Conservation (phyloP, 2,113 vertebrate genomes). For the human region DNA sequence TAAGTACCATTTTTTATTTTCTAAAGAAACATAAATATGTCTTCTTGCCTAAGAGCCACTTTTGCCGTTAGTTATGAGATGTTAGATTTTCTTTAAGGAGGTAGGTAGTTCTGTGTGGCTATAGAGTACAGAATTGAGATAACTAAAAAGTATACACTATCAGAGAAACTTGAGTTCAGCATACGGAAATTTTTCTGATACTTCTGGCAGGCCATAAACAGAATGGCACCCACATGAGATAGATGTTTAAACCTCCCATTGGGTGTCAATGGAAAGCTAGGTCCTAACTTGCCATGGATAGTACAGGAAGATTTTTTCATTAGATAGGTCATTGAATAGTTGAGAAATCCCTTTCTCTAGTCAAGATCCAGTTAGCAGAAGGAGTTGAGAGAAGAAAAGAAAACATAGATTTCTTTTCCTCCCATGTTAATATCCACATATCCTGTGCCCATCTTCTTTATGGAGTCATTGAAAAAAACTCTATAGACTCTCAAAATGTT, state of each 20-base stretch:
- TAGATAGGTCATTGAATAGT: background rate
- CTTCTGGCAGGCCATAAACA: background rate
- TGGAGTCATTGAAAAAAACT: too few relatives aligned
- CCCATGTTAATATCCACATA: background rate
- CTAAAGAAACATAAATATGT: conserved; percentile 62
- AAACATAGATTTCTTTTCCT: background rate
- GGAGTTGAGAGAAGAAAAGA: background rate
- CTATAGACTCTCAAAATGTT: background rate
- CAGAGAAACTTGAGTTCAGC: background rate
- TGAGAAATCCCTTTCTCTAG: background rate
- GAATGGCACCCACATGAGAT: background rate
- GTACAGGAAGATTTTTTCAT: background rate
- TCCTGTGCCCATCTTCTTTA: background rate
- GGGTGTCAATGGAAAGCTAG: background rate
- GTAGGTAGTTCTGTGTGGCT: background rate
- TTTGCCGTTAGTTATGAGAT: background rate
- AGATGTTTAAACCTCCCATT: background rate
- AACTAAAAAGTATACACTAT: background rate
- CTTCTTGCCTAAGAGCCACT: background rate
- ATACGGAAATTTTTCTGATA: background rate
- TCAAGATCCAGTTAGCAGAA: background rate
- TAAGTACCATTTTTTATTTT: conserved; percentile 55
- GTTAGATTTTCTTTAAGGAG: background rate
- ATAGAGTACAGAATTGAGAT: background rate
- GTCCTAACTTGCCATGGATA: background rate